Evolutionary conservation across 2,797 vertebrate species (phyloP).

Genomic region (Coilia nasus): DNA sequence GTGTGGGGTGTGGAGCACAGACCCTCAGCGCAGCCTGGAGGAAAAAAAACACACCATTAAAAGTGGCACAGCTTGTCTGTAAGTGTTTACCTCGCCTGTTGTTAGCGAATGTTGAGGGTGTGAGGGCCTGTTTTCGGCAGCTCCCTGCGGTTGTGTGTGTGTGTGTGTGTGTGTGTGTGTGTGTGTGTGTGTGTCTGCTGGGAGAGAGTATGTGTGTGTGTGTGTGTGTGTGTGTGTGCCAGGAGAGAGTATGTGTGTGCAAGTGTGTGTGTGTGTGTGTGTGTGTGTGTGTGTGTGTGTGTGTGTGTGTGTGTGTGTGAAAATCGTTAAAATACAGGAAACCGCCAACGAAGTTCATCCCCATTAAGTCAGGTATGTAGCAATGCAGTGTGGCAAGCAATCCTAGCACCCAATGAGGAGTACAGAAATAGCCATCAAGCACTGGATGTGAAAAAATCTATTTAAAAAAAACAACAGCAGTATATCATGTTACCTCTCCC

Average conservation of each 20-base stretch:
- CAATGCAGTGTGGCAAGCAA: no score
- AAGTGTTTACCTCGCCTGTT: conserved; percentile 62
- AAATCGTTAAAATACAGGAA: not conserved
- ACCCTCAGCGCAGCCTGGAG: not conserved
- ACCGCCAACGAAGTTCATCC: not conserved
- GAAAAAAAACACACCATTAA: not conserved
- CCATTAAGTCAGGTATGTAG: not conserved
- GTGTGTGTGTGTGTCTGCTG: not conserved
- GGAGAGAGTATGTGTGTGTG: not conserved
- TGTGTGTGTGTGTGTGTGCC: not conserved
- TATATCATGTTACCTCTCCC: not conserved
- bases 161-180: not conserved
- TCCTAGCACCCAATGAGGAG: no score
- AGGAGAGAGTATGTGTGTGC: not conserved
- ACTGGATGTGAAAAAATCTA: not conserved
- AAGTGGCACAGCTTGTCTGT: conserved; percentile 2
- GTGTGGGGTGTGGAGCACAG: not conserved
- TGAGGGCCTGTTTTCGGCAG: not conserved
- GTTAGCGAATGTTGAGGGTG: not conserved
- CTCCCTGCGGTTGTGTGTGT: conserved; percentile 39
- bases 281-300: not conserved
- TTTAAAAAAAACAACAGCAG: not conserved
- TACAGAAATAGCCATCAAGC: not conserved
- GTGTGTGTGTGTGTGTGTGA: not conserved
- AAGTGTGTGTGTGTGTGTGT: not conserved